Evolutionary conservation across 2,888 invertebrate genomes (phyloP), one percentile per base, ranked within the genome.

Genomic region (Corythucha ciliata): DNA sequence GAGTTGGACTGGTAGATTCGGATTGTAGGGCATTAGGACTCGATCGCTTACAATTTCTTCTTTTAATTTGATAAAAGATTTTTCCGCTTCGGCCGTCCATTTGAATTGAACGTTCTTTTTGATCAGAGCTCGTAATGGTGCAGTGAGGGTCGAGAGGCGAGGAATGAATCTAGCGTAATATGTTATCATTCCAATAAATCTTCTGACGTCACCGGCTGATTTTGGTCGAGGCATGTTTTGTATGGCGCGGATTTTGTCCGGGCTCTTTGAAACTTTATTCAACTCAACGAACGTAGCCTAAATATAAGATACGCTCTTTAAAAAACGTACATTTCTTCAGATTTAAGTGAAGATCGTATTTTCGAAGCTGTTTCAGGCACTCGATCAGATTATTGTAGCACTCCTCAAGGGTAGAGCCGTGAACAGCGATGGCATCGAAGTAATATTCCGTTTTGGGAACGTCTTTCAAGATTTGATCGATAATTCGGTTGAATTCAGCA

Each of bases 361-460:
- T 33, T 20, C 14, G 33, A 36, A 32, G 48, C 14, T 29, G 39
- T 42, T 29, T 21, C 20, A 27, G 56, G 26, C 41, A 40, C 18
- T 16, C n/a, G 5, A 34, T 36, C 6, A 56, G 47, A 25, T 52
- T 52, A 5, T 10, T 3, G 7, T 20, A 2, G 26, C 56, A 58
- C 54, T 58, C 49, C 52, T 59, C 50, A 20, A 27, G 16, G 1
- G 56, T 52, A 12, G 26, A 21, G n/a, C 59, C 59, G 46, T 54
- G 55, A 12, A 61, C 47, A 3, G 36, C n/a, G 55, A 60, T 57
- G 33, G 59, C 60, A 36, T 61, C 60, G 44, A 55, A 58, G 47
- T 57, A 58, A 16, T 39, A 34, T 22, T 26, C 24, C 2, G 33
- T 37, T 12, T 42, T 41, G 10, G 29, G 26, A 3, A 57, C n/a